phyloP scores from a whole-genome alignment of 2,113 vertebrate species.

The Macrotis lagotis region DNA sequence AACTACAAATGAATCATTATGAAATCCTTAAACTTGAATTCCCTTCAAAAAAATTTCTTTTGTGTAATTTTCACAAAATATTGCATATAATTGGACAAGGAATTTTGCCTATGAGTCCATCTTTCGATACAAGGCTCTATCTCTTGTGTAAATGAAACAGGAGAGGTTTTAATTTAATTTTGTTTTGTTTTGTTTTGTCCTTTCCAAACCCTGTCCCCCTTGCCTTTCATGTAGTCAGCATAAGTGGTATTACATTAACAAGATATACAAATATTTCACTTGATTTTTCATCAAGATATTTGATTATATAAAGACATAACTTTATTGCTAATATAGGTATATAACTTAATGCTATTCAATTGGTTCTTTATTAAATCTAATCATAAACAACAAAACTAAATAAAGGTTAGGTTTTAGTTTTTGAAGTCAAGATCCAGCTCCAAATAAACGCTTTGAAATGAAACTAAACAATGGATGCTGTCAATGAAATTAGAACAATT shows the following conservation, averaged over 20 bases:
- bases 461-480: conserved; percentile 3
- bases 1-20: neutral
- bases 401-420: neutral
- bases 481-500: conserved; percentile 40
- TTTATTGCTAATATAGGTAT: neutral
- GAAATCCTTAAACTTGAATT: neutral
- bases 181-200: neutral
- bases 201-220: neutral
- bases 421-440: conserved; percentile 11
- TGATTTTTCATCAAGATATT: neutral
- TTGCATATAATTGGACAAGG: neutral
- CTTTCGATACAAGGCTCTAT: neutral
- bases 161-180: neutral
- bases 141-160: neutral
- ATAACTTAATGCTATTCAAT: neutral
- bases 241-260: neutral
- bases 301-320: neutral
- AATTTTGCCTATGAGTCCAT: neutral
- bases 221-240: neutral
- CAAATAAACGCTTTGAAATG: neutral
- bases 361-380: neutral
- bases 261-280: neutral
- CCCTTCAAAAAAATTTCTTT: neutral
- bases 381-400: neutral
- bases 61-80: neutral